phyloP scores from a whole-genome alignment of 2,797 vertebrate genomes.

The Zenarchopterus dispar region DNA sequence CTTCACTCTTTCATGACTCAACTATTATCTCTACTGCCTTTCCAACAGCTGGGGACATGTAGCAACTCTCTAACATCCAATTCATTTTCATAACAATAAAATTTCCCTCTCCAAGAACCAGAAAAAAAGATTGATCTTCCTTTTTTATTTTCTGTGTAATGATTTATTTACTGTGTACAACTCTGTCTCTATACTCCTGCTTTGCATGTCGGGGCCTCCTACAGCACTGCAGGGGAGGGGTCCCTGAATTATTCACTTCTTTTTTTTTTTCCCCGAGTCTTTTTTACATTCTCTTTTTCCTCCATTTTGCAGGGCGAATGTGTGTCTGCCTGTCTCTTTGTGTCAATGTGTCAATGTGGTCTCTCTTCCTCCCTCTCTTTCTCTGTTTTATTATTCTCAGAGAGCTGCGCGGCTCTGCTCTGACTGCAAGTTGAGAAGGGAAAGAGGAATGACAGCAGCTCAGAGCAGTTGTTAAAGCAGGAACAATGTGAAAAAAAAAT shows the following conservation, averaged over 20 bases:
- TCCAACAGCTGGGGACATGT: slow-evolving; percentile 43
- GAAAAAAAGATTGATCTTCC: slow-evolving; percentile 49
- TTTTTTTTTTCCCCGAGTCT: slow-evolving; percentile 25
- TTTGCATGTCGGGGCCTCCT: slow-evolving; percentile 72
- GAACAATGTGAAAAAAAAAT: slow-evolving; percentile 64
- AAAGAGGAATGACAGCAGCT: slow-evolving; percentile 60
- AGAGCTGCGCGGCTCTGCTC: slow-evolving; percentile 49
- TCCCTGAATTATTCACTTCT: slow-evolving; percentile 71
- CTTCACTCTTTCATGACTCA: slow-evolving; percentile 36
- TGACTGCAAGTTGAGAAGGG: slow-evolving; percentile 57
- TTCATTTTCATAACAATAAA: slow-evolving; percentile 59
- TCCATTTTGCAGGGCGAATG: slow-evolving; percentile 60
- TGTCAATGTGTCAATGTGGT: slow-evolving; percentile 51
- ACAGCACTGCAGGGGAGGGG: slow-evolving; percentile 40
- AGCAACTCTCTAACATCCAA: slow-evolving; percentile 38
- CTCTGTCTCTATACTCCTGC: slow-evolving; percentile 50
- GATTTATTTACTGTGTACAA: slow-evolving; percentile 73
- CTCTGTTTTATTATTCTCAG: slow-evolving; percentile 65
- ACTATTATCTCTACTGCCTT: slow-evolving; percentile 24
- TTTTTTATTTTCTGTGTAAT: slow-evolving; percentile 60
- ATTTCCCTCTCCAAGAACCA: slow-evolving; percentile 31
- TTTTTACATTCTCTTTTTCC: slow-evolving; percentile 61
- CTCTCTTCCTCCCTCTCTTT: slow-evolving; percentile 45
- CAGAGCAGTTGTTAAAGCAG: slow-evolving; percentile 63
- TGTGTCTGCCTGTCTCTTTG: slow-evolving; percentile 56